These are phyloP conservation scores for Microcaecilia unicolor DNA, from an alignment of 2,797 vertebrate species.

Conservation along the genomic window DNA sequence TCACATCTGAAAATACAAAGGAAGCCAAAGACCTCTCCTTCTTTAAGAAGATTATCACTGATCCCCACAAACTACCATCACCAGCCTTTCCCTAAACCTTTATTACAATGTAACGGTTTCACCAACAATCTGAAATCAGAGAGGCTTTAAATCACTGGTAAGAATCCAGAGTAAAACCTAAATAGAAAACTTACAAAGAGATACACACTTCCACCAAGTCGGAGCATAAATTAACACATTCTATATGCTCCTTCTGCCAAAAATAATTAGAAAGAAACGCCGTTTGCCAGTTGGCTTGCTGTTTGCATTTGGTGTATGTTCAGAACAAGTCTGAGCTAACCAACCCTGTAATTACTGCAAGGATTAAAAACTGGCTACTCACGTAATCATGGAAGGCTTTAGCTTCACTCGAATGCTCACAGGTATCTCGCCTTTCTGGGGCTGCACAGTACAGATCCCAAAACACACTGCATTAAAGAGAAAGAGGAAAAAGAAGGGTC, in stretches of 20 bases:
- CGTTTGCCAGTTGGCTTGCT: constrained; percentile 24
- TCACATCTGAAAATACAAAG: no score
- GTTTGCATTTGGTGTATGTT: constrained; percentile 2
- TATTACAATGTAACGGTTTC: no score
- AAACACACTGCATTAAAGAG: constrained; percentile 72
- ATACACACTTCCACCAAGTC: constrained; percentile 29
- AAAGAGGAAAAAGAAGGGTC: constrained; percentile 22
- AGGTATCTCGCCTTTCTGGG: constrained; percentile 95
- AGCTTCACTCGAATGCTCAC: constrained; percentile 98
- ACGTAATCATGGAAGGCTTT: constrained; percentile 99
- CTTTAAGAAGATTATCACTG: no score
- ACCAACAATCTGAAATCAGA: no score
- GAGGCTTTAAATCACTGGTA: constrained; percentile 17
- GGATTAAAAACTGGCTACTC: constrained; percentile 67
- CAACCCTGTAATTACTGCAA: constrained; percentile 40
- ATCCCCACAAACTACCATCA: no score
- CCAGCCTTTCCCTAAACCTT: no score
- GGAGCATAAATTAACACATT: no score
- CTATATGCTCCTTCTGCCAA: no score
- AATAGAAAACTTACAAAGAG: no score
- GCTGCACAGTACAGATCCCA: constrained; percentile 98
- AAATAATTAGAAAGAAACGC: constrained; percentile 1
- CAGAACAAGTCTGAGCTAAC: constrained; percentile 29
- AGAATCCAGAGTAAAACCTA: no score
- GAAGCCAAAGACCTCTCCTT: no score